These are phyloP conservation scores for Pedicia rivosa DNA, from an alignment of 2,888 invertebrate species.

Conservation along the genomic window DNA sequence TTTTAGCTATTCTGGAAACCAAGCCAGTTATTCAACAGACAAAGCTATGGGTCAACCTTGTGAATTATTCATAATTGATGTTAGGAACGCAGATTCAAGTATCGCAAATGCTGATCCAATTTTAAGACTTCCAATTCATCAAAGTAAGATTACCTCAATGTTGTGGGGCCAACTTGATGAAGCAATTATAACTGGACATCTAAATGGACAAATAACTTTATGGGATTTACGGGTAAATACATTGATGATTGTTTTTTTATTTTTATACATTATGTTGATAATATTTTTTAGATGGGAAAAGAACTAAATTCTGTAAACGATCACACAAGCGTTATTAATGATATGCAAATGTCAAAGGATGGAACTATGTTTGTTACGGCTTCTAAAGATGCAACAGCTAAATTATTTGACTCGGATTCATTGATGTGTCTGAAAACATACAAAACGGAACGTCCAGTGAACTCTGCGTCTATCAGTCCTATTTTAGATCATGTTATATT, in stretches of 20 bases:
- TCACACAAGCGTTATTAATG: slow-evolving; percentile 79
- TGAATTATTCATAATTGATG: slow-evolving; percentile 78
- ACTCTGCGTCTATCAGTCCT: slow-evolving; percentile 95
- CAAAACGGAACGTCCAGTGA: slow-evolving; percentile 94
- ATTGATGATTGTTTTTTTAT: slow-evolving; percentile 4
- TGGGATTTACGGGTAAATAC: slow-evolving; percentile 73
- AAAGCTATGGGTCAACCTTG: slow-evolving; percentile 82
- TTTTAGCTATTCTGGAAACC: slow-evolving; percentile 85
- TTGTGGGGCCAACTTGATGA: slow-evolving; percentile 92
- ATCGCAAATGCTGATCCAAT: slow-evolving; percentile 54
- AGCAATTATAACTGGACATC: slow-evolving; percentile 82
- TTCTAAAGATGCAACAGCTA: slow-evolving; percentile 91
- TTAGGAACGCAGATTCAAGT: slow-evolving; percentile 56
- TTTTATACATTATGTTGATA: slow-evolving; percentile 2
- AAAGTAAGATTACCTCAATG: slow-evolving; percentile 78
- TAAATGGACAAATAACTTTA: slow-evolving; percentile 79
- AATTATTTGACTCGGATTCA: slow-evolving; percentile 80
- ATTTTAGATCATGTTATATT: slow-evolving; percentile 90
- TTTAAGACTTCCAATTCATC: slow-evolving; percentile 60
- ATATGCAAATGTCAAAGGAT: slow-evolving; percentile 90
- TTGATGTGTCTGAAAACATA: slow-evolving; percentile 83
- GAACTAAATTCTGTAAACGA: slow-evolving; percentile 62
- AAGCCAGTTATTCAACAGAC: slow-evolving; percentile 87
- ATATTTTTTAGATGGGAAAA: slow-evolving; percentile 52
- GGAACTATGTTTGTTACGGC: slow-evolving; percentile 94